Percentiles rank a stretch among this genome's conserved stretches.
Evolutionary conservation across 2,113 vertebrate species (phyloP).

Genomic region (Lontra canadensis): DNA sequence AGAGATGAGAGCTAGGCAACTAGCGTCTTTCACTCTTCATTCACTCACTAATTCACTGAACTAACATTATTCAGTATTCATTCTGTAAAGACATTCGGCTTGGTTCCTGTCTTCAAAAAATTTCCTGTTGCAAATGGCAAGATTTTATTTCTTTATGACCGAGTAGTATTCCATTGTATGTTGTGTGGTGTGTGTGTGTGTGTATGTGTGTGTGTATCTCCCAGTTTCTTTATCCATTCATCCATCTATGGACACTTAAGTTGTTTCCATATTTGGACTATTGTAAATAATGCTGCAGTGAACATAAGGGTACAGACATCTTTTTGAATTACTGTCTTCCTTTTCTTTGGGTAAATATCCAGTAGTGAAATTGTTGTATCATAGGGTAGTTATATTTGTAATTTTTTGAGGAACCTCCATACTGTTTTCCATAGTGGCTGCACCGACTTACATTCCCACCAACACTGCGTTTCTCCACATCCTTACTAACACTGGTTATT

Average conservation of each 20-base stretch:
- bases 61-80: background rate
- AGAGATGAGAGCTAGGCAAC: background rate
- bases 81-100: background rate
- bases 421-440: background rate
- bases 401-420: background rate
- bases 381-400: background rate
- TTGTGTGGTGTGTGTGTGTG: background rate
- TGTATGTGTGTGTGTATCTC: background rate
- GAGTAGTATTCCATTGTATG: background rate
- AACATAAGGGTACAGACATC: background rate
- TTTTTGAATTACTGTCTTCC: background rate
- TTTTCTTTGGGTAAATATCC: background rate
- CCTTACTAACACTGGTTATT: background rate
- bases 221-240: background rate
- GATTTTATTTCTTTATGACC: background rate
- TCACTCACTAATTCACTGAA: background rate
- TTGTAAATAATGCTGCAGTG: background rate
- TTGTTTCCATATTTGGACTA: background rate
- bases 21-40: background rate
- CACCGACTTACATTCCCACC: background rate
- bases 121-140: background rate
- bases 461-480: background rate
- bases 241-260: background rate
- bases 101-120: background rate
- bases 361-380: background rate